These are phyloP conservation scores for Tethea ocularis DNA, from an alignment of 2,888 invertebrate genomes.

Conservation along the genomic window DNA sequence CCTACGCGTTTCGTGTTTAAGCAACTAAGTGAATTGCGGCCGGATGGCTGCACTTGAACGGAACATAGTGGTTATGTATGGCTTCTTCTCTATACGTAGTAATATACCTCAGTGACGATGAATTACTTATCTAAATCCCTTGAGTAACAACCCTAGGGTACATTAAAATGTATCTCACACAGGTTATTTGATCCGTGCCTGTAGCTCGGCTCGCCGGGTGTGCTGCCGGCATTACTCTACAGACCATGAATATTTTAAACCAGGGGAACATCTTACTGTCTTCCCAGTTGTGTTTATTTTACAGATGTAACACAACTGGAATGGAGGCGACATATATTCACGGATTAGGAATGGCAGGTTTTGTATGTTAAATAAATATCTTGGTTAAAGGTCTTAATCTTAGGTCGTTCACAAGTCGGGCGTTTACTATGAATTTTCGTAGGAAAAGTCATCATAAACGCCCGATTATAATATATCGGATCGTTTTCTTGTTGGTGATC, in stretches of 20 bases:
- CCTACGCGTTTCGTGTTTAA: too few relatives aligned
- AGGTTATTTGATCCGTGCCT: conserved; percentile 2
- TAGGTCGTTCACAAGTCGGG: too few relatives aligned
- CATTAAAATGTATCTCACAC: conserved; percentile 4
- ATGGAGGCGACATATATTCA: neutral
- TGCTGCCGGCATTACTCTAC: neutral
- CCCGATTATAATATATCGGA: too few relatives aligned
- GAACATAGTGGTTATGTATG: too few relatives aligned
- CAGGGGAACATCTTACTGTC: neutral
- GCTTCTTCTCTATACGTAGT: too few relatives aligned
- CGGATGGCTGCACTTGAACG: too few relatives aligned
- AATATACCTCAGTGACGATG: too few relatives aligned
- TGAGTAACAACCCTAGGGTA: conserved; percentile 8
- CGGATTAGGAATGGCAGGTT: neutral
- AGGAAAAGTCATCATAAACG: too few relatives aligned
- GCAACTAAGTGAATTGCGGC: too few relatives aligned
- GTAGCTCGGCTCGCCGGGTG: neutral
- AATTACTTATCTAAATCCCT: neutral
- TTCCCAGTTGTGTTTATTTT: neutral
- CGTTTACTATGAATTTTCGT: too few relatives aligned
- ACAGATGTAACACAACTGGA: neutral
- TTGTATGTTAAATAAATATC: neutral
- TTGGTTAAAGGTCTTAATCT: neutral
- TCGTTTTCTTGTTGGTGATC: too few relatives aligned
- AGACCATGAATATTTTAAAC: neutral